Evolutionary conservation across 2,113 vertebrate genomes (phyloP), one percentile per base, ranked within the genome.

Genomic region (Cyprinodon tularosa): DNA sequence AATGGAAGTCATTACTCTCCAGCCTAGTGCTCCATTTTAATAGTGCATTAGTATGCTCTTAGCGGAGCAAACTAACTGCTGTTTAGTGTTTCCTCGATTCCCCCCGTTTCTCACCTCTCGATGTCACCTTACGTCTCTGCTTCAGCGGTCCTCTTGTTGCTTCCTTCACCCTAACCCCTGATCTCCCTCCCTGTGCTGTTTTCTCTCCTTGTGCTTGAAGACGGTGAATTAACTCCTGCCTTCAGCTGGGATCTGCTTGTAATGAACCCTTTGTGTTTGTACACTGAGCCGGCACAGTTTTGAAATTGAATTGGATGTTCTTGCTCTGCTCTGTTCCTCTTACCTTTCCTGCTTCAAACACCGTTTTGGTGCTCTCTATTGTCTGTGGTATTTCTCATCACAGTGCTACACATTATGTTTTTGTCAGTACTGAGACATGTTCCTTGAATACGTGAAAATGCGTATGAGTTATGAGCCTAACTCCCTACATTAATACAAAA

Each of bases 181-280:
- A 37, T 63, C 37, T 65, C 65, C 53, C 40, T 50, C 50, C 17
- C 7, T 64, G 29, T 62, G 17, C 39, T 77, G 68, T 62, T 77
- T 78, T 53, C 66, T 79, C 82, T 73, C 53, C 72, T 76, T 60
- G 17, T 65, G 86, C 82, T 74, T 80, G 62, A 82, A 89, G 81
- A 85, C 62, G 14, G 72, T 77, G 90, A 91, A 93, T 93, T 91
- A 90, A 78, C 85, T 77, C 20, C 84, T 81, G 77, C 84, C 69
- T 89, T 91, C 87, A 87, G 82, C 84, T 69, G 84, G 77, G 88
- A 91, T 89, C 82, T 72, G 78, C 66, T 83, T 84, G 85, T 88
- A 91, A 93, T 91, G 88, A 93, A 92, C 78, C 86, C 85, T 91
- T 93, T 93, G 91, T 93, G 91, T 93, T 92, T 93, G 90, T 83